phyloP scores from a whole-genome alignment of 2,113 vertebrate species.

The Clarias batrachus region DNA sequence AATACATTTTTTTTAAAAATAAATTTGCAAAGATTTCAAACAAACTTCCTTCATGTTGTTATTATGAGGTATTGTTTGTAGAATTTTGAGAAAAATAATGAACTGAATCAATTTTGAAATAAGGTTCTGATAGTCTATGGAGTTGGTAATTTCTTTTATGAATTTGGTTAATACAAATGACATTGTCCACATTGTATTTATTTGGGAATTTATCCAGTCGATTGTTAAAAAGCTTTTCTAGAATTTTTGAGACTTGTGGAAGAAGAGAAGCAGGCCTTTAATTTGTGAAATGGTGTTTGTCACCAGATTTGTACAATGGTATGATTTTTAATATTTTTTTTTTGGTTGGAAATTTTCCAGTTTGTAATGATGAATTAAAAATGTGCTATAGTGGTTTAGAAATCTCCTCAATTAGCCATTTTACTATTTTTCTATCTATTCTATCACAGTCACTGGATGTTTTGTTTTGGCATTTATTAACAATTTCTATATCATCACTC shows the following conservation, averaged over 20 bases:
- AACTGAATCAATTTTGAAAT: too few relatives aligned
- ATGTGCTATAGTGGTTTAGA: neutral
- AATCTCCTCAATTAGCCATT: neutral
- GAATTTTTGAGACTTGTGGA: constrained; percentile 6
- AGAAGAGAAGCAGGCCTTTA: neutral
- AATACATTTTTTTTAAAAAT: too few relatives aligned
- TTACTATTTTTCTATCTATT: neutral
- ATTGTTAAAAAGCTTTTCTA: constrained; percentile 8
- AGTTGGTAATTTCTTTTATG: too few relatives aligned
- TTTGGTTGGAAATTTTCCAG: constrained; percentile 12
- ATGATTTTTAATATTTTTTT: constrained; percentile 22
- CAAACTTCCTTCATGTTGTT: too few relatives aligned
- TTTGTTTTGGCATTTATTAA: constrained; percentile 9
- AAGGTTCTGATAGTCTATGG: too few relatives aligned
- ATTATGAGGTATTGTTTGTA: too few relatives aligned
- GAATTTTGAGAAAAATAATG: too few relatives aligned
- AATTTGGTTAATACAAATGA: too few relatives aligned
- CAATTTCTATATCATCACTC: neutral
- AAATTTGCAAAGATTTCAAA: too few relatives aligned
- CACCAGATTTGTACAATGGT: constrained; percentile 9
- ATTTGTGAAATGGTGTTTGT: too few relatives aligned
- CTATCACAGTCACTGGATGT: neutral
- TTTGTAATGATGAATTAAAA: neutral
- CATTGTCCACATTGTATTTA: neutral
- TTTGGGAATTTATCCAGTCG: neutral